These are phyloP conservation scores for Emydoidea blandingii DNA, from an alignment of 2,797 vertebrate genomes.

Conservation along the genomic window DNA sequence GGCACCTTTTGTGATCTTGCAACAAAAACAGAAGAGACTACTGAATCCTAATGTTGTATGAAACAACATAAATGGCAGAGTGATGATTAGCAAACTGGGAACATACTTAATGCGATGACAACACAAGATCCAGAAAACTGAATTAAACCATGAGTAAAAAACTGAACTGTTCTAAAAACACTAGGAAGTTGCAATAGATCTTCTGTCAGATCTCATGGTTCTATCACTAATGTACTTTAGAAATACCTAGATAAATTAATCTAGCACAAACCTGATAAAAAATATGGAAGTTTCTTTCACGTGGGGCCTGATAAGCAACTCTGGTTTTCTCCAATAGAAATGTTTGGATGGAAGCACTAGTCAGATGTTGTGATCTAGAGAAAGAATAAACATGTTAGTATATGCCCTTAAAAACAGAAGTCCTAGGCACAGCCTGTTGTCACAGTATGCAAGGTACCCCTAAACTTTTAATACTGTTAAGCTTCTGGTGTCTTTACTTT, in stretches of 20 bases:
- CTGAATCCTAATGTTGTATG: conserved; percentile 14
- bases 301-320: conserved; percentile 88
- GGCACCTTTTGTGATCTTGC: conserved; percentile 93
- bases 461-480: not conserved
- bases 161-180: not conserved
- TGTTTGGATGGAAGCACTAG: conserved; percentile 93
- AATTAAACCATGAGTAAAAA: not conserved
- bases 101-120: not conserved
- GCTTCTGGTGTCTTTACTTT: not conserved
- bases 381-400: not conserved
- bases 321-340: conserved; percentile 97
- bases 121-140: not conserved
- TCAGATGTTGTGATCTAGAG: conserved; percentile 89
- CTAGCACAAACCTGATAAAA: conserved; percentile 92
- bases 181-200: not conserved
- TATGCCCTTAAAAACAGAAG: not conserved
- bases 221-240: not conserved
- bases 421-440: not conserved
- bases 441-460: not conserved
- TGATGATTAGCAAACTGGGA: not conserved
- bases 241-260: not conserved
- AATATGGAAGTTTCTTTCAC: conserved; percentile 97
- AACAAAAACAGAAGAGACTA: not conserved
- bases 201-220: not conserved
- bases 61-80: not conserved